Conservation (phyloP, 2,797 vertebrate species). For the Sparidentex hasta region DNA sequence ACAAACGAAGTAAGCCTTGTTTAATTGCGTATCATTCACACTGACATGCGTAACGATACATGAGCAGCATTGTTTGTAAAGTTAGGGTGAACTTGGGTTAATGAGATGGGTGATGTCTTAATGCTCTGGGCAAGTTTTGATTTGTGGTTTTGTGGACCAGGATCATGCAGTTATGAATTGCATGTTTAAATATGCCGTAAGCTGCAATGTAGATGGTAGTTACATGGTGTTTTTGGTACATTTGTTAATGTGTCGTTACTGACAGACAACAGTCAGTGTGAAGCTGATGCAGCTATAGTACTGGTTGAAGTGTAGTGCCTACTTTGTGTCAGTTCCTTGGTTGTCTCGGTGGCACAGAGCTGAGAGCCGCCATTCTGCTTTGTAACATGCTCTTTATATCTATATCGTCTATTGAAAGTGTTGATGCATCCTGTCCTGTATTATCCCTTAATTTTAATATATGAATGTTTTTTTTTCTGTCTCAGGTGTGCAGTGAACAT, state of each 20-base stretch:
- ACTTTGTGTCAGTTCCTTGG: not conserved
- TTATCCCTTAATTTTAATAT: not conserved
- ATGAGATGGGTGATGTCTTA: not conserved
- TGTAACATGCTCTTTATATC: not conserved
- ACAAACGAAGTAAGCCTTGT: not conserved
- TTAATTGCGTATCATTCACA: not conserved
- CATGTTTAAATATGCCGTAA: not conserved
- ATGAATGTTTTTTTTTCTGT: conserved; percentile 37
- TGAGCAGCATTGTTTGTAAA: conserved; percentile 21
- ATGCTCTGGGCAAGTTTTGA: not conserved
- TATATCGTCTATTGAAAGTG: not conserved
- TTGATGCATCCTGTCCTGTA: not conserved
- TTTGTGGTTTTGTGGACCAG: not conserved
- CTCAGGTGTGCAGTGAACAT: conserved; percentile 68
- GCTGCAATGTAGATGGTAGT: not conserved
- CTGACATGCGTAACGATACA: not conserved
- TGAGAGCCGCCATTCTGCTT: not conserved
- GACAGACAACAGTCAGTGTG: not conserved
- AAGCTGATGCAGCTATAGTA: not conserved
- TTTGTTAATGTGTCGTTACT: not conserved
- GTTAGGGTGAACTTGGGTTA: conserved; percentile 20
- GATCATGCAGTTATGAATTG: not conserved
- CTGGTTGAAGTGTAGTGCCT: not conserved
- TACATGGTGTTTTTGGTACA: not conserved
- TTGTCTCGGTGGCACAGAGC: not conserved